Evolutionary conservation across 2,113 vertebrate genomes (phyloP).

Genomic region (Semnopithecus entellus): DNA sequence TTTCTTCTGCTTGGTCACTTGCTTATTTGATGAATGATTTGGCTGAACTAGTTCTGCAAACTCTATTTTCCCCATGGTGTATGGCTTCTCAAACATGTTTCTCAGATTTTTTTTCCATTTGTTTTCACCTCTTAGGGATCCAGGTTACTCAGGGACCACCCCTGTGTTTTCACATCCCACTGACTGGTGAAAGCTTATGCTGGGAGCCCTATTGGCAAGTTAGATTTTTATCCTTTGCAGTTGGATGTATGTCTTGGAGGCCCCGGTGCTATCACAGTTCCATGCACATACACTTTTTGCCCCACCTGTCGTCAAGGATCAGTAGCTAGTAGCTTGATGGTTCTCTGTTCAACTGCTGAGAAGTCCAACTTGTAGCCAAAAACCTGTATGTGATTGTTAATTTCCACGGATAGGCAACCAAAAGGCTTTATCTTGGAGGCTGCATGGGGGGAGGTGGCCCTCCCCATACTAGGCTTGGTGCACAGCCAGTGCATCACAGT

Average conservation of each 20-base stretch:
- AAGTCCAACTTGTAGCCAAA: not conserved
- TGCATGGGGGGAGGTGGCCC: not conserved
- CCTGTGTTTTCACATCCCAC: not conserved
- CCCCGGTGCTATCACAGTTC: not conserved
- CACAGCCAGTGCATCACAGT: not conserved
- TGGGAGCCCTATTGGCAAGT: not conserved
- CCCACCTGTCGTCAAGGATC: not conserved
- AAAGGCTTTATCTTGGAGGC: not conserved
- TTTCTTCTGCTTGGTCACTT: not conserved
- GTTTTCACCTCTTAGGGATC: not conserved
- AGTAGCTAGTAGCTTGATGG: not conserved
- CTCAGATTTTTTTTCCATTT: not conserved
- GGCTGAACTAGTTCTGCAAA: not conserved
- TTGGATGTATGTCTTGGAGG: not conserved
- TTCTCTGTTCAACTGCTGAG: not conserved
- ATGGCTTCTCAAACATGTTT: not conserved
- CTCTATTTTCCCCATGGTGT: not conserved
- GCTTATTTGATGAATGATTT: not conserved
- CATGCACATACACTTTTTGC: not conserved
- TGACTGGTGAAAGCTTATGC: not conserved
- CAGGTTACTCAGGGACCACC: not conserved
- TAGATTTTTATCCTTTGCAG: not conserved
- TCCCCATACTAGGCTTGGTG: not conserved
- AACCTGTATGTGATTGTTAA: not conserved
- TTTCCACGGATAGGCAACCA: not conserved